Evolutionary conservation across 2,888 invertebrate genomes (phyloP).

Genomic region (Diplolepis rosae): DNA sequence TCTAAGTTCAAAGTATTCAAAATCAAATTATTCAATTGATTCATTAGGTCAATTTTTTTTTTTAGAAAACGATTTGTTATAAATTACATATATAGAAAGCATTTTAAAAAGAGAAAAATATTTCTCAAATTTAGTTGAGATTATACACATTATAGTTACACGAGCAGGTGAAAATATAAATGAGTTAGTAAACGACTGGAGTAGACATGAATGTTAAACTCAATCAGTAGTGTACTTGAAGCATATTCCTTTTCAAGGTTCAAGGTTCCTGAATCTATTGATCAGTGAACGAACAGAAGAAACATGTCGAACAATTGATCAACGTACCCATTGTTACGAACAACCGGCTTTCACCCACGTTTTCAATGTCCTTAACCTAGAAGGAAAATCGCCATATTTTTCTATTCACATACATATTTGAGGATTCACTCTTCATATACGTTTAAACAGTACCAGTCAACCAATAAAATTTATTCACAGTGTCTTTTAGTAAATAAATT

Average conservation of each 20-base stretch:
- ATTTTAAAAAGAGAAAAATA: not conserved
- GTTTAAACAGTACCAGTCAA: too few relatives aligned
- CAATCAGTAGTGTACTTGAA: not conserved
- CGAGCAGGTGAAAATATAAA: not conserved
- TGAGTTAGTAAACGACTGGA: not conserved
- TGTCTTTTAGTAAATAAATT: not conserved
- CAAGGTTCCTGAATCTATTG: constrained; percentile 9
- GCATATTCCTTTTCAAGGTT: not conserved
- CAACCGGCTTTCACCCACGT: not conserved
- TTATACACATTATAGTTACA: not conserved
- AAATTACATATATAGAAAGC: too few relatives aligned
- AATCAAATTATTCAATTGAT: too few relatives aligned
- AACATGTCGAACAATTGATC: constrained; percentile 9
- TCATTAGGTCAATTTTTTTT: too few relatives aligned
- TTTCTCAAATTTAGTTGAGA: not conserved
- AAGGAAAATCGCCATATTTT: not conserved
- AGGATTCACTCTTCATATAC: too few relatives aligned
- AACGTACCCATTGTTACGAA: not conserved
- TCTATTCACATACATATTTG: too few relatives aligned
- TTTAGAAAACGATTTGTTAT: too few relatives aligned
- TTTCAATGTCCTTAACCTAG: constrained; percentile 12
- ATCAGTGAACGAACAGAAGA: constrained; percentile 1
- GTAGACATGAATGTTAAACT: not conserved
- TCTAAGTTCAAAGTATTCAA: too few relatives aligned
- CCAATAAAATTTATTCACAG: not conserved